phyloP scores from a whole-genome alignment of 2,888 invertebrate genomes.

The Macropis europaea region DNA sequence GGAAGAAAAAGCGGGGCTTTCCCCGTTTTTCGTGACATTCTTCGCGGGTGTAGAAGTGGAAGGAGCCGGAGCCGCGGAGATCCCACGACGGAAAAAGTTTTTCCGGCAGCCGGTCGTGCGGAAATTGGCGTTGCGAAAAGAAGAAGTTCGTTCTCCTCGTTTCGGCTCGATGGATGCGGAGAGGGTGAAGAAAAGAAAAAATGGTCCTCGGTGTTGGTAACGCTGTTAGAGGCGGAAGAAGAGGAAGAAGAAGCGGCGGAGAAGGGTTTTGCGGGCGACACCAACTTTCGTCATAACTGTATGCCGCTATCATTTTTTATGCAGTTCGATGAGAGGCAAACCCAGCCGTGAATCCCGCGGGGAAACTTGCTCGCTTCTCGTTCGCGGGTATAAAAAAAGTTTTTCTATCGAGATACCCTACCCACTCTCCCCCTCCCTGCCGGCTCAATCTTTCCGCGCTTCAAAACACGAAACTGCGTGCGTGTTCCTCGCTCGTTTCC shows the following conservation, averaged over 20 bases:
- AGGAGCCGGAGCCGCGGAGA: constrained; percentile 15
- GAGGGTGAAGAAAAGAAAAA: not conserved
- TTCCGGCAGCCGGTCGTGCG: constrained; percentile 33
- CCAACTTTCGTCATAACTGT: constrained; percentile 54
- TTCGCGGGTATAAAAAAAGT: constrained; percentile 47
- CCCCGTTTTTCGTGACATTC: too few relatives aligned
- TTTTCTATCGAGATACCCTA: constrained; percentile 41
- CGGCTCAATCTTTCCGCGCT: constrained; percentile 11
- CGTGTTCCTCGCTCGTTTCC: not conserved
- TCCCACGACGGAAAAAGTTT: constrained; percentile 48
- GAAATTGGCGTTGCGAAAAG: constrained; percentile 52
- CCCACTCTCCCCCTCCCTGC: not conserved
- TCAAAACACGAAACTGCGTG: not conserved
- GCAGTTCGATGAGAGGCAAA: constrained; percentile 34
- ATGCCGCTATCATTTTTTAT: constrained; percentile 51
- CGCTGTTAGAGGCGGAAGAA: not conserved
- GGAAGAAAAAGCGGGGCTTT: not conserved
- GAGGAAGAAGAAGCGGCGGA: not conserved
- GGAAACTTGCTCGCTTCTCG: constrained; percentile 27
- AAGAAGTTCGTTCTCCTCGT: constrained; percentile 38
- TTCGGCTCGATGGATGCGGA: constrained; percentile 5
- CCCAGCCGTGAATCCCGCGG: constrained; percentile 1
- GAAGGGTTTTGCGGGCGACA: constrained; percentile 18
- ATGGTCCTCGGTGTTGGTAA: not conserved
- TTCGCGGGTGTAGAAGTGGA: not conserved